Conservation (phyloP, 37 sponge, comb jelly and placozoan genomes). For the Spongilla lacustris region DNA sequence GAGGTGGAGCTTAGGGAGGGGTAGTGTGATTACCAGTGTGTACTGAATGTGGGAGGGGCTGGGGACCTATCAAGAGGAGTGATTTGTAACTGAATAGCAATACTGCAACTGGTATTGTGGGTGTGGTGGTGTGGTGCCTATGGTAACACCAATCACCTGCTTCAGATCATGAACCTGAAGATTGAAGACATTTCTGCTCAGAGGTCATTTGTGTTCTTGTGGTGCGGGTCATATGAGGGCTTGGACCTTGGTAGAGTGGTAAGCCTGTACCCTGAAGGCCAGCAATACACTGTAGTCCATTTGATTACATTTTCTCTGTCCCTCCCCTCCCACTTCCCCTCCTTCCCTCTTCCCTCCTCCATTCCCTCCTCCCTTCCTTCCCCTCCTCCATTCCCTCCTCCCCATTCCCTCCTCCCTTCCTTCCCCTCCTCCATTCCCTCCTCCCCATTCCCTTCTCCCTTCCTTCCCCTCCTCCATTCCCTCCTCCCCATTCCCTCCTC, state of each 20-base stretch:
- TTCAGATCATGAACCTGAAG: slow-evolving; percentile 82
- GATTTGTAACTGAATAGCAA: too few species aligned
- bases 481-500: background rate
- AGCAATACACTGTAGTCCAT: background rate
- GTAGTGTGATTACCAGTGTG: background rate
- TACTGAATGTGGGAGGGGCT: background rate
- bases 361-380: too few species aligned
- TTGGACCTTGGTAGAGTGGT: slow-evolving; percentile 87
- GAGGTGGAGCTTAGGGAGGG: background rate
- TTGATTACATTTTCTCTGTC: background rate
- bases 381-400: too few species aligned
- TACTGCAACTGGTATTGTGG: too few species aligned
- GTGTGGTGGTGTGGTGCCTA: too few species aligned
- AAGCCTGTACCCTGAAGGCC: background rate
- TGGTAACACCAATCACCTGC: too few species aligned
- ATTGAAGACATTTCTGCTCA: slow-evolving; percentile 79
- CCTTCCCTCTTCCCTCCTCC: too few species aligned
- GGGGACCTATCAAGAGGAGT: too few species aligned
- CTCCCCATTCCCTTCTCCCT: background rate
- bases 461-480: background rate
- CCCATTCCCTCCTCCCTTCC: too few species aligned
- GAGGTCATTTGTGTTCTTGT: slow-evolving; percentile 90
- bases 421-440: slow-evolving; percentile 24
- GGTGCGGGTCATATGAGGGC: slow-evolving; percentile 93
- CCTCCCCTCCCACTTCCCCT: too few species aligned